Conservation (phyloP, 2,888 invertebrate species). For the Disparrhopalites patrizii region DNA sequence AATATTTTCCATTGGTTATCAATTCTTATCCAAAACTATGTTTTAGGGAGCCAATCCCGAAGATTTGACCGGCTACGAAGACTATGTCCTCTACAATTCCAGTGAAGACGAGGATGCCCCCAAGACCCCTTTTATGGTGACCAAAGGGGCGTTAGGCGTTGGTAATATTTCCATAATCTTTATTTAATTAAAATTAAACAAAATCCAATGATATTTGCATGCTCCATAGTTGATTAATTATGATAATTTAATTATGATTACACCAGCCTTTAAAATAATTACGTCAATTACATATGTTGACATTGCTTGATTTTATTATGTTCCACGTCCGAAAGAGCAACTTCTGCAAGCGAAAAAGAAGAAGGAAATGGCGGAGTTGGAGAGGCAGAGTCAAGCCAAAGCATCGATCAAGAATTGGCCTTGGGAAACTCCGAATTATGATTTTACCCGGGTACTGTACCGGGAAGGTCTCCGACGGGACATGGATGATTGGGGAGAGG, state of each 20-base stretch:
- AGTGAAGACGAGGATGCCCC: background rate
- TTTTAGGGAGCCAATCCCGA: slow-evolving; percentile 1
- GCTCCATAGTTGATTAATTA: too few relatives aligned
- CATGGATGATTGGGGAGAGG: background rate
- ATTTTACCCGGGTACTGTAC: background rate
- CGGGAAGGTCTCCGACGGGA: background rate
- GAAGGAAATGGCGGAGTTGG: background rate
- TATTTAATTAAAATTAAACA: background rate
- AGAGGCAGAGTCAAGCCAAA: background rate
- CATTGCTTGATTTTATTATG: too few relatives aligned
- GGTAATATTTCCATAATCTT: background rate
- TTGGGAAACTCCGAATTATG: background rate
- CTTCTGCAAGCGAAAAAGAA: slow-evolving; percentile 7
- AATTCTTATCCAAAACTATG: too few relatives aligned
- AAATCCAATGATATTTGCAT: too few relatives aligned
- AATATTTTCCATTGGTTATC: too few relatives aligned
- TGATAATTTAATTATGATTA: too few relatives aligned
- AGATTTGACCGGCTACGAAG: background rate
- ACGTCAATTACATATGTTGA: too few relatives aligned
- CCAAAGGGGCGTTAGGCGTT: too few relatives aligned
- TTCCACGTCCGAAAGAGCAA: too few relatives aligned
- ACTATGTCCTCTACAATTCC: background rate
- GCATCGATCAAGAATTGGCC: background rate
- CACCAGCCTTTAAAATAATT: too few relatives aligned
- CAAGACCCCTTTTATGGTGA: too few relatives aligned